These are phyloP conservation scores for Pseudochirops cupreus DNA, from an alignment of 2,797 vertebrate genomes.

Conservation along the genomic window DNA sequence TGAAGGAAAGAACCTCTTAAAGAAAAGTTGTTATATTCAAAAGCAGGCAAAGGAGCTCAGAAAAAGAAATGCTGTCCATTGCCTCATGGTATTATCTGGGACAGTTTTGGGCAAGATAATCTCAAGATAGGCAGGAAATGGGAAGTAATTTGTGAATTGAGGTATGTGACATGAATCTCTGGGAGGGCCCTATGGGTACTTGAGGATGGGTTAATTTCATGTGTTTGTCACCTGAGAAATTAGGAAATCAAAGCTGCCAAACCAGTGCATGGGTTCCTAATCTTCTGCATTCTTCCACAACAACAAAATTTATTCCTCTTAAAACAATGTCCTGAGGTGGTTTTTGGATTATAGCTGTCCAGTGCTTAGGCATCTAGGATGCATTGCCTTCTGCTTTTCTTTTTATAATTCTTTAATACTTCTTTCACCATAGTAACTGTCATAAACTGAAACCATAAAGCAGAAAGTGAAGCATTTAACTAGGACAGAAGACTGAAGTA, in stretches of 20 bases:
- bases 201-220: not conserved
- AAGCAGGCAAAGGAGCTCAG: not conserved
- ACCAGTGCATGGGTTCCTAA: not conserved
- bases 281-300: not conserved
- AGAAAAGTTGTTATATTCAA: not conserved
- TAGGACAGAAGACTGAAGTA: not conserved
- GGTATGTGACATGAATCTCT: not conserved
- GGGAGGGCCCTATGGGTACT: not conserved
- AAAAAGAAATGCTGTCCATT: not conserved
- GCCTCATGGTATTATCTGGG: not conserved
- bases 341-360: conserved; percentile 5
- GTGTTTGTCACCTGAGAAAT: not conserved
- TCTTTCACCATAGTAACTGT: not conserved
- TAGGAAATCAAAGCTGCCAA: not conserved
- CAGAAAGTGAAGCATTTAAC: not conserved
- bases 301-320: not conserved
- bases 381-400: conserved; percentile 25
- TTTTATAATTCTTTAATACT: not conserved
- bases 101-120: not conserved
- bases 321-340: not conserved
- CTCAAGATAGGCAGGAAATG: not conserved
- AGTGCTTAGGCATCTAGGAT: not conserved
- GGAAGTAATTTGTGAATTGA: not conserved
- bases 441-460: not conserved
- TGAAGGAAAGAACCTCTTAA: too few relatives aligned